A percentile compares a stretch with the other conserved stretches of the same genome.
Conservation (phyloP, 1,140 invertebrate species). For the Drosophila sturtevanti region DNA sequence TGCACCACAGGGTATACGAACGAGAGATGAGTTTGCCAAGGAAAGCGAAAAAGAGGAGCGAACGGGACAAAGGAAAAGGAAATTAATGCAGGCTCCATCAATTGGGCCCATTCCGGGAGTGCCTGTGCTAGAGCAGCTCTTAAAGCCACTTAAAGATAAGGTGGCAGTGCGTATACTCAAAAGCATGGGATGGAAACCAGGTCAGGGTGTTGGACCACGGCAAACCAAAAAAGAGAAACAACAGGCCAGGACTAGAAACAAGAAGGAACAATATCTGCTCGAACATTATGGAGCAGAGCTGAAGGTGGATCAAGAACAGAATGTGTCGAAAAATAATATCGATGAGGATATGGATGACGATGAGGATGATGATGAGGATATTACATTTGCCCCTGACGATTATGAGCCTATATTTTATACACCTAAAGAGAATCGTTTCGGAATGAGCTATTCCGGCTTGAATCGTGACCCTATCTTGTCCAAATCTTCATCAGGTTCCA, state of each 20-base stretch:
- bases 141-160: conserved; percentile 92
- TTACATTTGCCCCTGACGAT: conserved; percentile 94
- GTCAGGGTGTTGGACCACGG: conserved; percentile 94
- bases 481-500: conserved; percentile 29
- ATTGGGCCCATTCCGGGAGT: conserved; percentile 90
- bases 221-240: conserved; percentile 84
- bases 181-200: conserved; percentile 95
- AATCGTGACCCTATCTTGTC: conserved; percentile 84
- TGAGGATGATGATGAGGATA: conserved; percentile 85
- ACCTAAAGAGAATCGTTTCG: conserved; percentile 92
- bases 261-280: conserved; percentile 67
- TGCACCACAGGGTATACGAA: conserved; percentile 92
- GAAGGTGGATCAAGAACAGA: not conserved
- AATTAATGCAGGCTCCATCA: conserved; percentile 79
- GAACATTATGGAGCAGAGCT: conserved; percentile 71
- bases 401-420: conserved; percentile 88
- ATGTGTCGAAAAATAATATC: not conserved
- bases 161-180: conserved; percentile 93
- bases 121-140: conserved; percentile 90
- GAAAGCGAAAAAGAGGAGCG: conserved; percentile 83
- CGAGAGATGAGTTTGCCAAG: conserved; percentile 89
- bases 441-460: conserved; percentile 95
- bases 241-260: conserved; percentile 56
- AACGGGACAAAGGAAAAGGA: conserved; percentile 75
- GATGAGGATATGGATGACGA: conserved; percentile 50